Percentiles rank a stretch among this genome's conserved stretches.
Conservation (phyloP, 2,113 vertebrate species). For the Pelodiscus sinensis region DNA sequence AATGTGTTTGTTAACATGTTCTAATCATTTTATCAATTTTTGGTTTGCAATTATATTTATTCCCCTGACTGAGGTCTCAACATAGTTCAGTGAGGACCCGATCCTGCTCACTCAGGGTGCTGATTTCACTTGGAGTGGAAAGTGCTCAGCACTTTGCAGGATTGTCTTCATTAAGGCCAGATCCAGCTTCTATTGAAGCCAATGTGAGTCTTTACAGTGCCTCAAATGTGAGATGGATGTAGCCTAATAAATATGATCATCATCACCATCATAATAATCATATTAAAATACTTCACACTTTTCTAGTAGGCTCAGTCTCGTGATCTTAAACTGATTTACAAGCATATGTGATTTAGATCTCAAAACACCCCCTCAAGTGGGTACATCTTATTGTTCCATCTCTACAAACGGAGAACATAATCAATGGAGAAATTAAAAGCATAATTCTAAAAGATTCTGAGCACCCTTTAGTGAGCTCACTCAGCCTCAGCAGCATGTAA, state of each 20-base stretch:
- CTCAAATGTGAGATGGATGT: not conserved
- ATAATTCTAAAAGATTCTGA: not conserved
- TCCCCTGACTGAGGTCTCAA: not conserved
- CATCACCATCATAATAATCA: not conserved
- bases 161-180: not conserved
- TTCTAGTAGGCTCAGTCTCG: not conserved
- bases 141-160: not conserved
- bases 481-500: not conserved
- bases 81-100: not conserved
- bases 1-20: not conserved
- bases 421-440: not conserved
- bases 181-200: not conserved
- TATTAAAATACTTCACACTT: not conserved
- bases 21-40: not conserved
- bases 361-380: not conserved
- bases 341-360: not conserved
- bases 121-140: not conserved
- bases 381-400: not conserved
- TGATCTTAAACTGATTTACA: not conserved
- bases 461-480: not conserved
- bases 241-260: not conserved
- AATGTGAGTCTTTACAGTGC: not conserved
- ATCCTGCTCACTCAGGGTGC: not conserved
- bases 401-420: not conserved
- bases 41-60: not conserved